Conservation (phyloP, 2,113 vertebrate species). For the Cranoglanis bouderius region DNA sequence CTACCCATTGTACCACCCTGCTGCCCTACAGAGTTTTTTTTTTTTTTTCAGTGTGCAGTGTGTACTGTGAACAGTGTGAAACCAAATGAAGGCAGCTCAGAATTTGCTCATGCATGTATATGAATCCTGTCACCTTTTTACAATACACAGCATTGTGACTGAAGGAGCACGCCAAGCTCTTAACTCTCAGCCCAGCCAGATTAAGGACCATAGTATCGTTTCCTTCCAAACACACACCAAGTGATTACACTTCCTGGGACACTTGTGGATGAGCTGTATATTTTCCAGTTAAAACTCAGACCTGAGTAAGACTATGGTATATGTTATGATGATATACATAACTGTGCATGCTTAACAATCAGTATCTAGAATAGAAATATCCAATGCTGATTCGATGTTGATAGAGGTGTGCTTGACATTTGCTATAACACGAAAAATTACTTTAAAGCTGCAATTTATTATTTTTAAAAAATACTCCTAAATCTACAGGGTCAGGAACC, state of each 20-base stretch:
- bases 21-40: neutral
- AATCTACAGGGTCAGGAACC: neutral
- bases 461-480: neutral
- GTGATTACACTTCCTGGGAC: neutral
- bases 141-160: neutral
- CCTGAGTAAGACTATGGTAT: neutral
- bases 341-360: neutral
- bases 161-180: neutral
- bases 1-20: neutral
- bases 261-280: neutral
- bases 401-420: neutral
- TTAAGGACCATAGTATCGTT: neutral
- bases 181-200: neutral
- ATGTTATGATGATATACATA: neutral
- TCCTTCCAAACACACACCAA: neutral
- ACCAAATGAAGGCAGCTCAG: neutral
- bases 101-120: neutral
- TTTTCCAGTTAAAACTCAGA: neutral
- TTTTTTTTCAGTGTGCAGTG: neutral
- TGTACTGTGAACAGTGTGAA: neutral
- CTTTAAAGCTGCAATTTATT: neutral
- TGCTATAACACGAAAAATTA: neutral
- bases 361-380: neutral
- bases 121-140: neutral
- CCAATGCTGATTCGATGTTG: neutral